These are phyloP conservation scores for Hyaena hyaena DNA, from an alignment of 2,113 vertebrate species.

Conservation along the genomic window DNA sequence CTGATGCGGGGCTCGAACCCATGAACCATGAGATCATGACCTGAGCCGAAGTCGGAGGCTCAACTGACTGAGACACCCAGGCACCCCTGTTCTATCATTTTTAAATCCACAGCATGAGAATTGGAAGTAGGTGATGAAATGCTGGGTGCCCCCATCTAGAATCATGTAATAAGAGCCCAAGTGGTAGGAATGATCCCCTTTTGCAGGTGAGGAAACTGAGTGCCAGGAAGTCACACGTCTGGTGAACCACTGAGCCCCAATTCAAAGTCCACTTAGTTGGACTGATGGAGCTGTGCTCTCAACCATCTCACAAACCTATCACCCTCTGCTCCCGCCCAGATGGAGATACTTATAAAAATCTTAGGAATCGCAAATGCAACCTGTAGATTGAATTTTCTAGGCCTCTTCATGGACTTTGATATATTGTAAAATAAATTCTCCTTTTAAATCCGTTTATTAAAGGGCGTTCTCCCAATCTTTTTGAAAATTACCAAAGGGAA, in stretches of 20 bases:
- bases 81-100: neutral
- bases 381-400: neutral
- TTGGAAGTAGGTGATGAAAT: neutral
- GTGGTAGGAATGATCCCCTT: neutral
- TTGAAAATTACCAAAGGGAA: neutral
- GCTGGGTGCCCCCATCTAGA: neutral
- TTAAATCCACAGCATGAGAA: neutral
- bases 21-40: too few relatives aligned
- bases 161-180: neutral
- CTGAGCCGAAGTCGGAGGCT: too few relatives aligned
- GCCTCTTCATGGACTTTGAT: neutral
- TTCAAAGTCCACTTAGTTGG: neutral
- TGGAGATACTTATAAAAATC: neutral
- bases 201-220: neutral
- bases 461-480: neutral
- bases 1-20: too few relatives aligned
- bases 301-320: neutral
- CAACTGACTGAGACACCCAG: neutral
- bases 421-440: neutral
- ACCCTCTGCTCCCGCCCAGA: fast-evolving
- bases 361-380: neutral
- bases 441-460: slow-evolving; percentile 26
- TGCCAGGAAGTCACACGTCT: neutral
- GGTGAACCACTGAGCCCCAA: neutral
- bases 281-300: neutral